Base-by-base conservation (phyloP, 2,797 vertebrate species). In the Pantherophis vulpinus region DNA sequence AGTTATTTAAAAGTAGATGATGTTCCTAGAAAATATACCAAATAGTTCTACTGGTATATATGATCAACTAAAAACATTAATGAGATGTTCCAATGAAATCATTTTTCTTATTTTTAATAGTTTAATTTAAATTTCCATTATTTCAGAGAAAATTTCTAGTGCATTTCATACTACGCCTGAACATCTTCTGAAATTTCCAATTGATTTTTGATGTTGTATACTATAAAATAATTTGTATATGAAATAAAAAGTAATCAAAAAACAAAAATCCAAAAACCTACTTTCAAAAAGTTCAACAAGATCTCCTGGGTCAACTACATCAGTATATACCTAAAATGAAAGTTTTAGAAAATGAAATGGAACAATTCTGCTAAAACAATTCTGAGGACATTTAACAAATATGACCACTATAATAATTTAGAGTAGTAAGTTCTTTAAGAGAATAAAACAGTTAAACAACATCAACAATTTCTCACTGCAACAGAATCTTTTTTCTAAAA, bases 251-350 rank as follows among this genome's bases (percentile, higher is more conserved):
- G 1, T 93, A 23, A 91, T 61, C 29, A 87, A 63, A 96, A 97
- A 86, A 96, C 32, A 94, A 95, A 93, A 96, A 83, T 83, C 79
- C 37, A 83, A 96, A 89, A 97, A 98, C 98, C 97, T 98, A 99
- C 99, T 92, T 97, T 99, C 98, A 47, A 99, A 98, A 96, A 98
- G 98, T 96, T 99, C 97, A 97, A 98, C 98, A 97, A 99, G 97
- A 97, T 98, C 98, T 98, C 98, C 98, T 95, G 98, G 99, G 98
- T 99, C 99, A 97, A 98, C 97, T 93, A 98, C 96, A 90, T 98
- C 97, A 4, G 97, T 95, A 97, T 99, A 99, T 87, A 96, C 98
- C 99, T 99, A 96, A 1, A 92, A 90, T 29, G 96, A 97, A 96
- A 0, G 95, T 94, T 47, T 58, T 56, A 94, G 79, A 61, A 59